Evolutionary conservation across 2,797 vertebrate species (phyloP).

Genomic region (Gouania willdenowi): DNA sequence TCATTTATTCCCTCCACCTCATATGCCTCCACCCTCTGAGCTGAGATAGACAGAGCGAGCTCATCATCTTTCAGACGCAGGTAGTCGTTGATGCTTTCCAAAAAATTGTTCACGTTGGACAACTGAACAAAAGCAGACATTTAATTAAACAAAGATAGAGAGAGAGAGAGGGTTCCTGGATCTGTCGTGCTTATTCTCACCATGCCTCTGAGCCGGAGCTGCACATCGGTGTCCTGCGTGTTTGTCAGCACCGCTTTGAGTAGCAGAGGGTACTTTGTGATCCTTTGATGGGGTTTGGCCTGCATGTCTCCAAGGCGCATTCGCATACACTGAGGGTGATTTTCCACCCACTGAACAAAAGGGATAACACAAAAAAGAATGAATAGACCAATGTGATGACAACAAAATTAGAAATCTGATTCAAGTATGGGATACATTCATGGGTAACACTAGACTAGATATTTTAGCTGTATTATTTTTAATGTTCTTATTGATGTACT

Average conservation of each 20-base stretch:
- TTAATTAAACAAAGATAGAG: background rate
- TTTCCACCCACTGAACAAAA: conserved; percentile 80
- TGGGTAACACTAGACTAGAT: too few species aligned
- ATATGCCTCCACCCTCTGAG: conserved; percentile 78
- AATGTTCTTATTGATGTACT: too few species aligned
- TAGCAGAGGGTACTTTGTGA: conserved; percentile 85
- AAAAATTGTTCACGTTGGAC: conserved; percentile 68
- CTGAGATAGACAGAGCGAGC: conserved; percentile 64
- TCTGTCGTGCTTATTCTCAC: too few species aligned
- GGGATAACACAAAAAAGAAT: too few species aligned
- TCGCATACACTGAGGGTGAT: conserved; percentile 72
- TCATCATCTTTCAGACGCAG: conserved; percentile 73
- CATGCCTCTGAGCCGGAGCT: conserved; percentile 68
- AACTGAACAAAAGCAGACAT: too few species aligned
- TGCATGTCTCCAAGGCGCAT: conserved; percentile 84
- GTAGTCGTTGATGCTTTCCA: conserved; percentile 76
- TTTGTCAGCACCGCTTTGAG: conserved; percentile 79
- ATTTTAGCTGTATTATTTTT: too few species aligned
- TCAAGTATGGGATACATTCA: too few species aligned
- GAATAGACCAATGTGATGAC: too few species aligned
- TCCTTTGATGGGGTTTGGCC: conserved; percentile 83
- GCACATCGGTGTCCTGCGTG: conserved; percentile 57
- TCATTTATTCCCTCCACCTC: conserved; percentile 78
- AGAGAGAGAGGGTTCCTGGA: background rate
- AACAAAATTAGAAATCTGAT: too few species aligned